Evolutionary conservation across 2,797 vertebrate species (phyloP), one percentile per base, ranked within the genome.

Genomic region (Gambelia wislizenii): DNA sequence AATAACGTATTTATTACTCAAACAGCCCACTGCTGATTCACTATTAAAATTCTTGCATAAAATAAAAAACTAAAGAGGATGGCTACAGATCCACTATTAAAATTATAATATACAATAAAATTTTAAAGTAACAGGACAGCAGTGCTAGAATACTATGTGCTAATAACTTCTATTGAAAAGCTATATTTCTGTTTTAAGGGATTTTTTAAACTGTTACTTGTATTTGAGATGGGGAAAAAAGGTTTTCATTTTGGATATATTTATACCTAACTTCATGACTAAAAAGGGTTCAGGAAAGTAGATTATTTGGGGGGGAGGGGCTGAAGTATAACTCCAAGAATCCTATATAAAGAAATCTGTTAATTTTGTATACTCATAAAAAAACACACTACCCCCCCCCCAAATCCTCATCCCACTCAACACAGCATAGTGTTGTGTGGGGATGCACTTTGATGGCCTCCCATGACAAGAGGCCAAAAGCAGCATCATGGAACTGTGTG

Each of bases 31-130:
- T 91, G 85, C 52, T 16, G 78, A 85, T 70, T 83, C 78, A 82
- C 36, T 77, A 16, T 86, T 86, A 89, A 82, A 89, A 69, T 86
- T 54, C 56, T 69, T 52, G 56, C 56, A 42, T 77, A 83, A 83
- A 89, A 89, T 74, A 79, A 89, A 86, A 86, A 83, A 52, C 44
- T 52, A 86, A 89, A 86, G 47, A 44, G 56, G 59, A 42, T 86
- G 56, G 54, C 33, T 77, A 47, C 78, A 47, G 70, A 89, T 89
- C 76, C 27, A 56, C 36, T 86, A 56, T 93, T 89, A 91, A 92
- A 93, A 74, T 86, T 52, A 33, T 5, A 86, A 86, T 39, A 86
- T 70, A 59, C 92, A 91, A 86, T 33, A 91, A 87, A 89, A 92
- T 81, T 72, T 69, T 84, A n/a, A 85, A 90, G 3, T 44, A 89